A percentile compares a stretch with the other conserved stretches of the same genome.
phyloP scores from a whole-genome alignment of 2,888 invertebrate species.

The Synergus umbraculus region DNA sequence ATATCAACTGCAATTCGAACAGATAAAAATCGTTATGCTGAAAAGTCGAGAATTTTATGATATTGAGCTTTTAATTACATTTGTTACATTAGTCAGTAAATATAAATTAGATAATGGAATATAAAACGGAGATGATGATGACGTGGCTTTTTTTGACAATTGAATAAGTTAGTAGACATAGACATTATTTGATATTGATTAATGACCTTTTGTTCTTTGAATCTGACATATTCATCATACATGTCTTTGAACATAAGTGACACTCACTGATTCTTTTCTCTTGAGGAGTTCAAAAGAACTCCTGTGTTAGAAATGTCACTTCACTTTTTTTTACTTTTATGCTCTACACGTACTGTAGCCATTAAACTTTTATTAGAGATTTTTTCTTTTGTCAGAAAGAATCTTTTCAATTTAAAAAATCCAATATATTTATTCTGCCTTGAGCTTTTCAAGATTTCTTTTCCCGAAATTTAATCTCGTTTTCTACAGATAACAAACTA shows the following conservation, averaged over 20 bases:
- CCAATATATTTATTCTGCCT: background rate
- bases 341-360: too few species aligned
- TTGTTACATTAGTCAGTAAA: too few species aligned
- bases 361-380: background rate
- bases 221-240: too few species aligned
- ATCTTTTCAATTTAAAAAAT: background rate
- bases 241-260: background rate
- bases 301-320: background rate
- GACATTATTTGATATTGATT: constrained; percentile 19
- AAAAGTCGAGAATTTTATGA: too few species aligned
- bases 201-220: background rate
- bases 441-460: background rate
- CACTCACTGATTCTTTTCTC: constrained; percentile 20
- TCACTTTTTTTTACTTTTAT: too few species aligned
- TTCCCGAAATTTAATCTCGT: too few species aligned
- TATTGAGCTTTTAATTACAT: too few species aligned
- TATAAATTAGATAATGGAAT: background rate
- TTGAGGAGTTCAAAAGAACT: background rate
- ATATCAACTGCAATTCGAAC: background rate
- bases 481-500: too few species aligned
- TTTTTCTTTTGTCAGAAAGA: background rate
- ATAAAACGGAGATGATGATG: background rate
- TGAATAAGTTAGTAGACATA: background rate
- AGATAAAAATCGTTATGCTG: too few species aligned
- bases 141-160: background rate